Conservation (phyloP, 2,888 invertebrate genomes). For the Druceiella hillmani region DNA sequence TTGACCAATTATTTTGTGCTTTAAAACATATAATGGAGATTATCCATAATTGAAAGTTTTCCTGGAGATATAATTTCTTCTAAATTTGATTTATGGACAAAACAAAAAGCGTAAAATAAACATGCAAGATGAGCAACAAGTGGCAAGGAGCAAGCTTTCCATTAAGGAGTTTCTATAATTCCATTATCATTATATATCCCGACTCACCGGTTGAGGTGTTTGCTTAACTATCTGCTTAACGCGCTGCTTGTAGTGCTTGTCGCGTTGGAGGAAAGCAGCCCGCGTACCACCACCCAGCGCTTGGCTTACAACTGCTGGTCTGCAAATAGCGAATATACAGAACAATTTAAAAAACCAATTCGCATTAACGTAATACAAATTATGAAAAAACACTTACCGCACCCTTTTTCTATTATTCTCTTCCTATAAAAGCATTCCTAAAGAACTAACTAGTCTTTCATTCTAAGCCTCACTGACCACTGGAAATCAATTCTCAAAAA, state of each 20-base stretch:
- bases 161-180: background rate
- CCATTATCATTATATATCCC: background rate
- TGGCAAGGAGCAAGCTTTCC: background rate
- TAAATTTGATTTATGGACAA: too few relatives aligned
- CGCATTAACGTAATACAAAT: background rate
- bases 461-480: too few relatives aligned
- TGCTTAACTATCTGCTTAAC: slow-evolving; percentile 43
- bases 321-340: slow-evolving; percentile 20
- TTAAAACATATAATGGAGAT: too few relatives aligned
- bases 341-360: slow-evolving; percentile 27
- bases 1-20: too few relatives aligned
- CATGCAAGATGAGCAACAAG: too few relatives aligned
- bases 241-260: slow-evolving; percentile 46
- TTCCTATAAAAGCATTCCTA: too few relatives aligned
- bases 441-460: too few relatives aligned
- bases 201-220: slow-evolving; percentile 39
- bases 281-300: slow-evolving; percentile 35
- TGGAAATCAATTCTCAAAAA: too few relatives aligned
- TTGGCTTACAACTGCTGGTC: slow-evolving; percentile 41
- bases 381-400: background rate
- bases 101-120: too few relatives aligned
- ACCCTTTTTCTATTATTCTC: slow-evolving; percentile 30
- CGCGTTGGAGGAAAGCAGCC: slow-evolving; percentile 41
- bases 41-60: too few relatives aligned
- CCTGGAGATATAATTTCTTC: too few relatives aligned